Percentiles rank a stretch among this genome's conserved stretches.
Conservation (phyloP, 2,888 invertebrate genomes). For the Tethea ocularis region DNA sequence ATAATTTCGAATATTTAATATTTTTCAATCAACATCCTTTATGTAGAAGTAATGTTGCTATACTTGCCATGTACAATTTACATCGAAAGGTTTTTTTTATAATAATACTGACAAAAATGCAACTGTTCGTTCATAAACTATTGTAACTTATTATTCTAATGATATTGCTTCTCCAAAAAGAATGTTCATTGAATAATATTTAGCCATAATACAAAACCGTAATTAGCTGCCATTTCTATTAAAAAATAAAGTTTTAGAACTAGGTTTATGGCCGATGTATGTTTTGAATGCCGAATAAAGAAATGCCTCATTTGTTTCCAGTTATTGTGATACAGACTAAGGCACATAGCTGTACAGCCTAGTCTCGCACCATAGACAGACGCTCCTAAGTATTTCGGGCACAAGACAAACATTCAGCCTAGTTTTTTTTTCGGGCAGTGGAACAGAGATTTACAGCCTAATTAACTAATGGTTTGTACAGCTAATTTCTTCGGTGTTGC, state of each 20-base stretch:
- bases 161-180: neutral
- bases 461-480: conserved; percentile 1
- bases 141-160: neutral
- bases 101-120: neutral
- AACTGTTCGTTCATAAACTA: neutral
- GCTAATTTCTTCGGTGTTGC: conserved; percentile 2
- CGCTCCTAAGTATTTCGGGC: neutral
- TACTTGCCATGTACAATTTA: neutral
- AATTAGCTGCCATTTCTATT: neutral
- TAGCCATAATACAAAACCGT: neutral
- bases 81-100: neutral
- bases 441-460: neutral
- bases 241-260: neutral
- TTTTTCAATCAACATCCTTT: neutral
- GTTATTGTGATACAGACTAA: conserved; percentile 4
- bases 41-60: neutral
- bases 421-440: neutral
- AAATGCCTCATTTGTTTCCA: too few relatives aligned
- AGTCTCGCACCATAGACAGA: conserved; percentile 5
- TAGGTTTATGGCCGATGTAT: neutral
- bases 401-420: conserved; percentile 5
- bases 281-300: neutral
- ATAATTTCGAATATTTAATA: neutral
- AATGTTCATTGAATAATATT: neutral
- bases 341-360: conserved; percentile 13